Base-by-base conservation (phyloP, 92 coral and sea anemone species). In the Bergia sp. region DNA sequence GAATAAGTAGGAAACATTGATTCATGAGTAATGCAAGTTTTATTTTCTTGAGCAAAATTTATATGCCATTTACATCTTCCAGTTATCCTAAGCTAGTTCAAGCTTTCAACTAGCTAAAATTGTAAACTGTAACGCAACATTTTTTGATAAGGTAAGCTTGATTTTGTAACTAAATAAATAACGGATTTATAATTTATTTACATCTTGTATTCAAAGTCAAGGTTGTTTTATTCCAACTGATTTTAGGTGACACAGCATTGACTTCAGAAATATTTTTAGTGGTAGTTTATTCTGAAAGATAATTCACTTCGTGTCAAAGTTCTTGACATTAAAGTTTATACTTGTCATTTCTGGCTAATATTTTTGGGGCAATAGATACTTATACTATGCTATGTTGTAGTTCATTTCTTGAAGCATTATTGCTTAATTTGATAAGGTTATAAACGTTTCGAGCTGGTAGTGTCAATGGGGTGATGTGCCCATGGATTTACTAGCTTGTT, bases 171-270 rank as follows among this genome's bases (percentile, higher is more conserved):
- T 29, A 29, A 29, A 76, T 76, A 76, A 76, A 76, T 76, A 76
- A 76, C 79, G 41, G 4, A 76, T 76, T 76, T 76, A 39, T 76
- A 40, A 74, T 37, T 23, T 76, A 76, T 76, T 40, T 76, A 76
- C 79, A 76, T 39, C 41, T 74, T 74, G 38, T 4, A 76, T 16
- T 21, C 53, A 76, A 18, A 76, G 43, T 76, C 45, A 76, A 76
- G 6, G 79, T 41, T 76, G 47, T 76, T 7, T 41, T 37, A 72
- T 18, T 37, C 18, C 44, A 40, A 37, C 39, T 38, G 3, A 38
- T 13, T 38, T 74, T n/a, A 74, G 44, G 79, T 39, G 23, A 74
- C 49, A 74, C 6, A 37, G 2, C 10, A 21, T 42, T 16, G 23
- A 38, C 78, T 73, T 73, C 23, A 12, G 42, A 37, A 5, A 11